These are phyloP conservation scores for Epizoanthus ramosus DNA, from an alignment of 92 coral and sea anemone genomes.

Conservation along the genomic window DNA sequence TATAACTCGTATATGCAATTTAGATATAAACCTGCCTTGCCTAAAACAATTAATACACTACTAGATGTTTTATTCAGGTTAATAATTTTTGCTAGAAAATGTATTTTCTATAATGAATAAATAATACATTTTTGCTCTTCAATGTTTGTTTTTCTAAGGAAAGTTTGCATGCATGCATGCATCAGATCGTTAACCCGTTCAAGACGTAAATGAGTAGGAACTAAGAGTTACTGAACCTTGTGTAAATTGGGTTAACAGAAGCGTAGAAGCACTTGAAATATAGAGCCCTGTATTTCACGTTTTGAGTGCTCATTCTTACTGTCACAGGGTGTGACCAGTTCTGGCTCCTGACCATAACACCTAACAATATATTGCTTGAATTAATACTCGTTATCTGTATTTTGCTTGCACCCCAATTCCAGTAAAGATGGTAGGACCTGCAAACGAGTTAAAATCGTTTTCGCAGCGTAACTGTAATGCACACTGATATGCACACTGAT, in stretches of 20 bases:
- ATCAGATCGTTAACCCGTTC: no score
- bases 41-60: neutral
- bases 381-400: no score
- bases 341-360: slow-evolving; percentile 2
- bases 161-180: no score
- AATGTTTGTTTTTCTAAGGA: no score
- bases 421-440: no score
- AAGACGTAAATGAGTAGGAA: no score
- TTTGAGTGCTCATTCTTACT: neutral
- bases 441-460: no score
- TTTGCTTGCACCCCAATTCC: no score
- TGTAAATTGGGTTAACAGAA: neutral
- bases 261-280: neutral
- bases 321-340: neutral
- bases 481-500: no score
- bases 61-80: neutral
- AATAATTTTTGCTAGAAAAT: neutral
- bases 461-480: no score
- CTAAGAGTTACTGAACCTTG: no score
- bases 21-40: neutral
- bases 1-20: neutral
- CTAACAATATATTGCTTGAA: neutral
- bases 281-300: neutral
- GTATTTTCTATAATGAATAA: neutral
- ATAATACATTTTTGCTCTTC: neutral